Conservation (phyloP, 2,888 invertebrate genomes). For the Odontocolon sp. region DNA sequence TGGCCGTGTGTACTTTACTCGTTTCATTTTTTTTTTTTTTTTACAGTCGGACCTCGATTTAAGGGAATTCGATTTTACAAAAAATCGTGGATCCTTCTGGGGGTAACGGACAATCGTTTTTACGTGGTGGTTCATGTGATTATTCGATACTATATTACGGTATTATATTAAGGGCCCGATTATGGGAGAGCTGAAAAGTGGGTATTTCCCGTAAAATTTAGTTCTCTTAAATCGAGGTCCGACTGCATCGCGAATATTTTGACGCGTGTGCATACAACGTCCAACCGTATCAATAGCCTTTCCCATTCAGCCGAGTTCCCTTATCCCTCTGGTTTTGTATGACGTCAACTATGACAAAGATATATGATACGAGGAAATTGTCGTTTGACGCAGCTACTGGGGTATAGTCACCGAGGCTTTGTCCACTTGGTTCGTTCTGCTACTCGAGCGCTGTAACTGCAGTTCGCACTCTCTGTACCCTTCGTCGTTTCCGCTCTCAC, state of each 20-base stretch:
- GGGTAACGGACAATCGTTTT: too few relatives aligned
- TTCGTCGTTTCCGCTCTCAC: neutral
- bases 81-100: too few relatives aligned
- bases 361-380: neutral
- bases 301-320: neutral
- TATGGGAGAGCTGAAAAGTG: too few relatives aligned
- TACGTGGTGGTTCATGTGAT: too few relatives aligned
- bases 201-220: too few relatives aligned
- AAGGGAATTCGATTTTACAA: too few relatives aligned
- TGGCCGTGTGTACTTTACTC: slow-evolving; percentile 78
- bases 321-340: neutral
- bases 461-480: neutral
- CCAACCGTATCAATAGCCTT: neutral
- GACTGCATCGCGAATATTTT: too few relatives aligned
- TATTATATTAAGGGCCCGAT: too few relatives aligned
- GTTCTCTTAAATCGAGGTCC: too few relatives aligned
- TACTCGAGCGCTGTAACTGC: neutral
- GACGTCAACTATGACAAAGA: neutral
- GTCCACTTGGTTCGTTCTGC: neutral
- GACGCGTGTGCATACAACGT: too few relatives aligned
- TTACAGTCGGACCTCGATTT: too few relatives aligned
- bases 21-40: neutral
- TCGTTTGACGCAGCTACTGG: neutral
- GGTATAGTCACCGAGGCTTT: neutral
- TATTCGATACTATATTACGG: too few relatives aligned